Percentiles rank a stretch among this genome's conserved stretches.
Evolutionary conservation across 2,888 invertebrate species (phyloP).

Genomic region (Watsonalla cultraria): DNA sequence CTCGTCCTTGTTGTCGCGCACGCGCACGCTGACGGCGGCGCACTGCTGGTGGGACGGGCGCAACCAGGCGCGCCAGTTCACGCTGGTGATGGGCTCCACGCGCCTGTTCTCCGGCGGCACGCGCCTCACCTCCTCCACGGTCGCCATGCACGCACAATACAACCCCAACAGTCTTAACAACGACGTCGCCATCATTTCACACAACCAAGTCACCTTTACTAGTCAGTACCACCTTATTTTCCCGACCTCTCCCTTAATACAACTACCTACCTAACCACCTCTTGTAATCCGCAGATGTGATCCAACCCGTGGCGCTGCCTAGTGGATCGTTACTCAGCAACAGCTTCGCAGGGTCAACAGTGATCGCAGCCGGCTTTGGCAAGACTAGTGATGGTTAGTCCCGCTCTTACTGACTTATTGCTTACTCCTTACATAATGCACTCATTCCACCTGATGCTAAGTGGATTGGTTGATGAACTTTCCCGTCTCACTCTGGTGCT

Average conservation of each 20-base stretch:
- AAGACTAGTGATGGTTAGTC: constrained; percentile 25
- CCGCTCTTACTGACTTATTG: neutral
- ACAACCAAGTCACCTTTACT: constrained; percentile 18
- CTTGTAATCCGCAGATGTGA: constrained; percentile 11
- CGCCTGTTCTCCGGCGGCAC: constrained; percentile 31
- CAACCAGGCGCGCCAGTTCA: constrained; percentile 28
- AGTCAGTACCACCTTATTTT: constrained; percentile 18
- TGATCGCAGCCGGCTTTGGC: constrained; percentile 31
- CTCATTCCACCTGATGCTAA: no score
- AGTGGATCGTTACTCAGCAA: constrained; percentile 10
- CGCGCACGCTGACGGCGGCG: constrained; percentile 25
- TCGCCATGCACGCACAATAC: constrained; percentile 27
- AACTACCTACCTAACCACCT: neutral
- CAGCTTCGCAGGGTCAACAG: constrained; percentile 21
- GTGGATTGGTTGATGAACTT: no score
- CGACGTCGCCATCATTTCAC: constrained; percentile 32
- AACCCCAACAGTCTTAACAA: constrained; percentile 24
- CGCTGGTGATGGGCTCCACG: constrained; percentile 29
- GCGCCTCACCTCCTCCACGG: constrained; percentile 22
- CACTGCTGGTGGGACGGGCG: constrained; percentile 33
- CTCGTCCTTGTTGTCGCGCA: constrained; percentile 25
- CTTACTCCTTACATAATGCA: neutral
- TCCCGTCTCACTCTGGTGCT: no score
- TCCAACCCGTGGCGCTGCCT: constrained; percentile 22
- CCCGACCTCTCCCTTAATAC: neutral